Evolutionary conservation across 2,888 invertebrate species (phyloP), one percentile per base, ranked within the genome.

Genomic region (Branchellion lobata): DNA sequence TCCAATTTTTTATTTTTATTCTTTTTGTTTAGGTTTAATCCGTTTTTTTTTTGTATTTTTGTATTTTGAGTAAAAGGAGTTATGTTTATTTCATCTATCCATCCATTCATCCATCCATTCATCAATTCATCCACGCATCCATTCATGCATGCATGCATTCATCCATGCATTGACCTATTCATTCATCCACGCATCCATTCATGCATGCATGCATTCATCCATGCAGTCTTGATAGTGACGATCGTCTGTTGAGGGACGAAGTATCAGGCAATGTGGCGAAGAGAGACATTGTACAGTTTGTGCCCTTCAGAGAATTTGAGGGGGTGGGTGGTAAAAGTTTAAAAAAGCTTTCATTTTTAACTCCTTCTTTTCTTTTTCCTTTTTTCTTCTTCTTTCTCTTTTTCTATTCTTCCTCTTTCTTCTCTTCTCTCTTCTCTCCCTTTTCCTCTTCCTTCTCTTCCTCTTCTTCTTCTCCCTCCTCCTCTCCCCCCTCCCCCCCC

Each of bases 241-340:
- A 85, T 79, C 86, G 86, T 1, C 83, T 85, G 0, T 82, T 87
- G 24, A 83, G 84, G 72, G 84, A 85, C n/a, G 85, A 85, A 0
- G 82, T 82, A 77, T 57, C 61, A 57, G 86, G 87, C 3, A 82
- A 84, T 51, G 82, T 83, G 24, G 85, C 84, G 2, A 80, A 82
- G 24, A 82, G 87, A 27, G 87, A 87, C 82, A 87, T 87, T 81
- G 87, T 87, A 0, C 87, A 87, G 82, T 87, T 87, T 85, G 86
- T 87, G 36, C 87, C 87, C 0, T 86, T 86, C 82, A 81, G 86
- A 40, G 84, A 86, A 40, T 87, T 85, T 82, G 84, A 84, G 81
- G 82, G 83, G 82, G 87, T 87, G 83, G 84, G 85, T 85, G 24
- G 11, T 11, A n/a, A 18, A n/a, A 29, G n/a, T 68, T 73, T 34